These are phyloP conservation scores for Drosophila paucipuncta DNA, from an alignment of 2,888 invertebrate genomes.

Conservation along the genomic window DNA sequence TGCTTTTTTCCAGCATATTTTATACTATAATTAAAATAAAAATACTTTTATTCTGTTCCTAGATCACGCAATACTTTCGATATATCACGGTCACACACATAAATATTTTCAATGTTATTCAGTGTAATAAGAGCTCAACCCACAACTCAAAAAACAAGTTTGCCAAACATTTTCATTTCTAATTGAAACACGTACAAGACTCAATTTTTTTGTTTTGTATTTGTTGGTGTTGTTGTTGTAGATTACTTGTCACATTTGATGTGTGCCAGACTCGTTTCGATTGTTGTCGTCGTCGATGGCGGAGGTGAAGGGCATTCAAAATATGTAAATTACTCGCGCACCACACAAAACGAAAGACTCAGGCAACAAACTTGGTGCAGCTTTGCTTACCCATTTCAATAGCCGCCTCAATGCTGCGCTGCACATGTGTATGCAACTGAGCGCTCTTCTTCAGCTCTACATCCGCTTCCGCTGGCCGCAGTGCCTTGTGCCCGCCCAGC, in stretches of 20 bases:
- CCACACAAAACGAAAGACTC: slow-evolving; percentile 64
- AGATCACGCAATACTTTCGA: not conserved
- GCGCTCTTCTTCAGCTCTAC: slow-evolving; percentile 87
- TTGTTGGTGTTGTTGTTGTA: slow-evolving; percentile 20
- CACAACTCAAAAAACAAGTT: slow-evolving; percentile 68
- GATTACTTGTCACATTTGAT: slow-evolving; percentile 62
- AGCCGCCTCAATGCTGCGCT: slow-evolving; percentile 85
- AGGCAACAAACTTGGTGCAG: slow-evolving; percentile 54
- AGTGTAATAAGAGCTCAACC: slow-evolving; percentile 64
- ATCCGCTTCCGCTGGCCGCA: slow-evolving; percentile 87
- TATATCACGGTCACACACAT: not conserved
- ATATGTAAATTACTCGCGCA: slow-evolving; percentile 66
- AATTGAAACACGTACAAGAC: slow-evolving; percentile 68
- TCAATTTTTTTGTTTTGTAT: not conserved
- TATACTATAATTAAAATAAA: not conserved
- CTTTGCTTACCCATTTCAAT: slow-evolving; percentile 86
- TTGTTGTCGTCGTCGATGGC: slow-evolving; percentile 24
- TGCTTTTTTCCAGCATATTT: not conserved
- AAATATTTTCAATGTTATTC: slow-evolving; percentile 55
- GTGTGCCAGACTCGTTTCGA: slow-evolving; percentile 50
- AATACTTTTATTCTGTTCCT: not conserved
- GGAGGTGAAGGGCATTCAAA: slow-evolving; percentile 50
- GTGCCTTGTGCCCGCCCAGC: slow-evolving; percentile 86
- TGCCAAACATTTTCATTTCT: slow-evolving; percentile 72
- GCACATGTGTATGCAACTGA: slow-evolving; percentile 86